A percentile compares a stretch with the other conserved stretches of the same genome.
Evolutionary conservation across 2,113 vertebrate species (phyloP).

Genomic region (Tyto alba): DNA sequence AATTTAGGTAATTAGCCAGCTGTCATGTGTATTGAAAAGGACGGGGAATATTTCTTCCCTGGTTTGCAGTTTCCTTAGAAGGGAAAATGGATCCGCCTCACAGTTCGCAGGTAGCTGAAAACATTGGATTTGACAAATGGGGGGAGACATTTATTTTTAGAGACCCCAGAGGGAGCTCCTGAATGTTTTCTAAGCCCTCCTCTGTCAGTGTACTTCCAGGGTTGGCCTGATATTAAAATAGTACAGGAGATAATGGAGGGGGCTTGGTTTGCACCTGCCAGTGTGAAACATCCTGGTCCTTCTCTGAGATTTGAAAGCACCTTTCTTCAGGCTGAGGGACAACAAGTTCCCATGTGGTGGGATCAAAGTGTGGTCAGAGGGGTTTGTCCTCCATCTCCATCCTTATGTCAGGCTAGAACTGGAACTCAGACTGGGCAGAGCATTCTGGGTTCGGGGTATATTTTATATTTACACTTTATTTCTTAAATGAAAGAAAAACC

Average conservation of each 20-base stretch:
- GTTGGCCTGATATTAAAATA: not conserved
- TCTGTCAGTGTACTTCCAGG: no score
- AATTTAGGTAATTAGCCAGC: constrained; percentile 47
- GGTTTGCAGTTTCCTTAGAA: not conserved
- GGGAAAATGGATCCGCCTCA: not conserved
- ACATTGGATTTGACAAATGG: not conserved
- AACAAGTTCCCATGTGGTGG: rapidly evolving
- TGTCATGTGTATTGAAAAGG: not conserved
- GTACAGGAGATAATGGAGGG: not conserved
- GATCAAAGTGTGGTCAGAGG: not conserved
- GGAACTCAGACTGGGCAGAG: not conserved
- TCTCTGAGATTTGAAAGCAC: not conserved
- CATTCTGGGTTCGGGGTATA: not conserved
- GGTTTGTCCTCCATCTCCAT: not conserved
- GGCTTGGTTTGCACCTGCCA: not conserved
- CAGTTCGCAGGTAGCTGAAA: not conserved
- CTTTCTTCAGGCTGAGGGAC: not conserved
- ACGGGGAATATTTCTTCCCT: constrained; percentile 14
- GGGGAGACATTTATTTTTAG: rapidly evolving
- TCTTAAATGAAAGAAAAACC: not conserved
- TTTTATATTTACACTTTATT: not conserved
- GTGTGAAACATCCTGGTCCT: not conserved
- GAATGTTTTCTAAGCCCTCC: not conserved
- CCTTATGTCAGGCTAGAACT: not conserved
- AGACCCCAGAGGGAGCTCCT: not conserved